Evolutionary conservation across 2,888 invertebrate species (phyloP).

Genomic region (Drosophila monieri): DNA sequence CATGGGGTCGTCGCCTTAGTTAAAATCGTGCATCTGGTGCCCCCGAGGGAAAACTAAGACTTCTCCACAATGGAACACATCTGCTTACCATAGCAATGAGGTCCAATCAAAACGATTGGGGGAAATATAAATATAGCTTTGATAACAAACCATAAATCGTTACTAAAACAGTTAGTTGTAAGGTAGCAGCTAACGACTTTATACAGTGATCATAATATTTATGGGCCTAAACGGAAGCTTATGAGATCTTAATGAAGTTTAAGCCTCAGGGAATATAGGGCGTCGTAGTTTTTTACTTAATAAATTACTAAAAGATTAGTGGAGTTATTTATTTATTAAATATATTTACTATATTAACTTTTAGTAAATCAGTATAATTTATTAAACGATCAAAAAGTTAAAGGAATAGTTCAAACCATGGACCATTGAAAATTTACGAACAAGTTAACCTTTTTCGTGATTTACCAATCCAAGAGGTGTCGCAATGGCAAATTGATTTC

Average conservation of each 20-base stretch:
- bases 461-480: background rate
- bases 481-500: conserved; percentile 2
- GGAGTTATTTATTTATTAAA: background rate
- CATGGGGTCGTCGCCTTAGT: conserved; percentile 57
- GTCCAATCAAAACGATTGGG: conserved; percentile 27
- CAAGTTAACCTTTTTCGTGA: background rate
- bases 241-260: conserved; percentile 27
- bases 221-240: conserved; percentile 25
- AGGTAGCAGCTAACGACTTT: conserved; percentile 10
- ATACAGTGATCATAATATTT: conserved; percentile 27
- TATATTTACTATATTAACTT: background rate
- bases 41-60: conserved; percentile 3
- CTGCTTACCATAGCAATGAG: conserved; percentile 31
- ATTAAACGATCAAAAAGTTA: too few species aligned
- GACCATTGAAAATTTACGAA: too few species aligned
- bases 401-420: too few species aligned
- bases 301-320: background rate
- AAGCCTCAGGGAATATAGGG: conserved; percentile 5
- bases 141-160: conserved; percentile 27
- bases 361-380: too few species aligned
- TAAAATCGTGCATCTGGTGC: conserved; percentile 26
- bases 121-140: conserved; percentile 17
- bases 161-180: conserved; percentile 26
- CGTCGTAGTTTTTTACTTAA: background rate
- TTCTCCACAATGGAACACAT: conserved; percentile 17